Percentiles rank a stretch among this genome's conserved stretches.
phyloP scores from a whole-genome alignment of 2,888 invertebrate species.

The Coelopa pilipes region DNA sequence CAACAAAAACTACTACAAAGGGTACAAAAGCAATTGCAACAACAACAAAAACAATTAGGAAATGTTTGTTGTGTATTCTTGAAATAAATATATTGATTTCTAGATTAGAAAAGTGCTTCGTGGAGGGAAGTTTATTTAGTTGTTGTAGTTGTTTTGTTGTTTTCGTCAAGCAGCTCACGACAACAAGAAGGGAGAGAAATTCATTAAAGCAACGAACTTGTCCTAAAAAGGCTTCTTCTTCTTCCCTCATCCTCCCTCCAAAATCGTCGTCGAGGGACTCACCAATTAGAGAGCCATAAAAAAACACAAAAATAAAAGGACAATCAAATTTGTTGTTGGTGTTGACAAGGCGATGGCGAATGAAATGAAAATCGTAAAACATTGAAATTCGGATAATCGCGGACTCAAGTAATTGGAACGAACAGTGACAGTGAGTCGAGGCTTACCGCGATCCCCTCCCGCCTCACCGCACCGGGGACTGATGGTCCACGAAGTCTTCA shows the following conservation, averaged over 20 bases:
- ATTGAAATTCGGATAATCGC: slow-evolving; percentile 7
- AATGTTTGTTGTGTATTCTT: slow-evolving; percentile 4
- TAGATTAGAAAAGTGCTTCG: slow-evolving; percentile 19
- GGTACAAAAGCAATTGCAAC: no score
- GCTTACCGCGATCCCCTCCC: slow-evolving; percentile 4
- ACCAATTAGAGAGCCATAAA: neutral
- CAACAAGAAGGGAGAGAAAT: slow-evolving; percentile 1
- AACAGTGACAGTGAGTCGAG: neutral
- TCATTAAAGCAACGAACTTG: slow-evolving; percentile 30
- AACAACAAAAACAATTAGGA: no score
- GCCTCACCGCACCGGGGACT: neutral
- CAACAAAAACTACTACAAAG: no score
- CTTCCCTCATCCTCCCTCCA: neutral
- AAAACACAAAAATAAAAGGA: neutral
- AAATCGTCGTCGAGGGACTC: neutral
- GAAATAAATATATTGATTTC: slow-evolving; percentile 28
- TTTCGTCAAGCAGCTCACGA: neutral
- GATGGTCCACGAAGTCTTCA: neutral
- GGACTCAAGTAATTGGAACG: slow-evolving; percentile 27
- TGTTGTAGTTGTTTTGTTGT: neutral
- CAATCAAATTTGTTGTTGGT: neutral
- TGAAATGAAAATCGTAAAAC: slow-evolving; percentile 3
- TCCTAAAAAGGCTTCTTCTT: slow-evolving; percentile 28
- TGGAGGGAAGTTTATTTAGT: neutral
- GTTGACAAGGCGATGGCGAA: neutral